Base-by-base conservation (phyloP, 1,140 invertebrate species). In the Brachionus rotundiformis region DNA sequence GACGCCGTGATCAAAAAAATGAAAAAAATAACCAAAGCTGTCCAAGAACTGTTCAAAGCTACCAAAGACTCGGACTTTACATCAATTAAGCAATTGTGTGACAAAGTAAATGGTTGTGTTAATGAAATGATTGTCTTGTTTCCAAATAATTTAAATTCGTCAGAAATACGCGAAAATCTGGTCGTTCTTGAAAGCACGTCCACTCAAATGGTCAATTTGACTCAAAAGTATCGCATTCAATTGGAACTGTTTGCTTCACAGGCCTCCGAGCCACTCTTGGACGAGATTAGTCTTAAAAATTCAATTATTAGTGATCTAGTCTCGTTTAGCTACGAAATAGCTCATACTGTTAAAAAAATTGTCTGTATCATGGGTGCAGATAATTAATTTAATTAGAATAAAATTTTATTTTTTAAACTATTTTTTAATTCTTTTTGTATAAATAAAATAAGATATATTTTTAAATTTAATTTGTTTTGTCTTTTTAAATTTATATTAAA, bases 11-110 rank as follows among this genome's bases (percentile, higher is more conserved):
- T 79, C 3, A 79, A 79, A 79, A 79, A 79, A 41, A 79, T 79
- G 76, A 79, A 79, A 79, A 79, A 79, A 54, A 79, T 79, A 25
- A 79, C 76, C 23, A 79, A 79, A 79, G 23, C 76, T 23, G 76
- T 79, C 8, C 76, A 79, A 79, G 76, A 79, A n/a, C 36, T 79
- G 25, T 79, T 79, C 76, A 79, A 79, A 39, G 76, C 76, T 1
- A 79, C 76, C 33, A 79, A 79, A 25, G 44, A 79, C 49, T 33
- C 47, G 3, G 44, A 79, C 6, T 79, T 79, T 63, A 19, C 47
- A 13, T 49, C 25, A 0, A n/a, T 79, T 13, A 79, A 31, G 41
- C 19, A 59, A 19, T 19, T 79, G 10, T 54, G 47, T 25, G 59
- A 79, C 29, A 54, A 63, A 39, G 76, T 79, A 23, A 36, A 79